Evolutionary conservation across 2,888 invertebrate genomes (phyloP).

Genomic region (Myathropa florea): DNA sequence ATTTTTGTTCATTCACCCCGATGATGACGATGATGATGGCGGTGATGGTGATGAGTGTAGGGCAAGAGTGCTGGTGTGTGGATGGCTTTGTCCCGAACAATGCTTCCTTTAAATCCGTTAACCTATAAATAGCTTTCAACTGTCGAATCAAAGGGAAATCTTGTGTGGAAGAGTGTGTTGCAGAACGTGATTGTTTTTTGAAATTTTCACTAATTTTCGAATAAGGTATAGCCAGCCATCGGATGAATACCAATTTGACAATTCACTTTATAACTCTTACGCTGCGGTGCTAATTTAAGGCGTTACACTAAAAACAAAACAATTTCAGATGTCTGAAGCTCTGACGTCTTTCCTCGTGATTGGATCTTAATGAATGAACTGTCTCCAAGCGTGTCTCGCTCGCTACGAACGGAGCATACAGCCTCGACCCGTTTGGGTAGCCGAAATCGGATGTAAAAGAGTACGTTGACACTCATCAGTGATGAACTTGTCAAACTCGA

Average conservation of each 20-base stretch:
- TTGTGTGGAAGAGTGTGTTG: slow-evolving; percentile 3
- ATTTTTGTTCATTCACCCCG: slow-evolving; percentile 53
- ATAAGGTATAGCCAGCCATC: slow-evolving; percentile 19
- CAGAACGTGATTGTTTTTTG: slow-evolving; percentile 48
- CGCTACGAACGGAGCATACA: no score
- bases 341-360: not conserved
- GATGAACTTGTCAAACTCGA: slow-evolving; percentile 39
- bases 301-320: not conserved
- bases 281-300: slow-evolving; percentile 12
- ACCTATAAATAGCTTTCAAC: slow-evolving; percentile 51
- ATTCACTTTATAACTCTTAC: slow-evolving; percentile 25
- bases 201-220: slow-evolving; percentile 28
- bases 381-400: no score
- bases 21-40: slow-evolving; percentile 21
- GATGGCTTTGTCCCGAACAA: slow-evolving; percentile 37
- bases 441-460: not conserved
- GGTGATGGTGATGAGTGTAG: not conserved
- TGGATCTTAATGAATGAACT: not conserved
- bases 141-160: slow-evolving; percentile 31
- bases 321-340: not conserved
- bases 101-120: slow-evolving; percentile 35
- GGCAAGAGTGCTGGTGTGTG: not conserved
- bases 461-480: not conserved
- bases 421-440: no score
- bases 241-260: slow-evolving; percentile 46